phyloP scores from a whole-genome alignment of 2,888 invertebrate species.

The Eulithis prunata region DNA sequence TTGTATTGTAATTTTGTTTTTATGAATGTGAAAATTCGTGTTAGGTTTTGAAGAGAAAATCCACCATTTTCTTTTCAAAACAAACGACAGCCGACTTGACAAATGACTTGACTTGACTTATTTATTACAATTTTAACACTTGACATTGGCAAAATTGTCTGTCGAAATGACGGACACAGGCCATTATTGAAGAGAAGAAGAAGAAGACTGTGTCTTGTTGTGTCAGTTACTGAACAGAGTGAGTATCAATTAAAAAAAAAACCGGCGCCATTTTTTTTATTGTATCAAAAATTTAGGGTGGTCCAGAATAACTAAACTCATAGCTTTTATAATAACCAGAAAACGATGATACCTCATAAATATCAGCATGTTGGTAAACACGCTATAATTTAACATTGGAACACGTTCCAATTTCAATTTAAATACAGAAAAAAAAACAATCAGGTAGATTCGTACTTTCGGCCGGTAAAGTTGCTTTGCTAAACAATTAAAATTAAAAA shows the following conservation, averaged over 20 bases:
- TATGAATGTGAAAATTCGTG: no score
- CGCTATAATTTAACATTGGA: slow-evolving; percentile 21
- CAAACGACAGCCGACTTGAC: no score
- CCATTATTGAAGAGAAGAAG: no score
- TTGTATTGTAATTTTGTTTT: no score
- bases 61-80: no score
- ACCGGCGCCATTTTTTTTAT: not conserved
- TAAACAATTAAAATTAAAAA: slow-evolving; percentile 55
- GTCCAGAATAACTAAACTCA: slow-evolving; percentile 2
- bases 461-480: slow-evolving; percentile 46
- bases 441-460: slow-evolving; percentile 34
- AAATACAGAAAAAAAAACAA: slow-evolving; percentile 45
- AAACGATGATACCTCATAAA: not conserved
- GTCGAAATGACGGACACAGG: no score
- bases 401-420: slow-evolving; percentile 42
- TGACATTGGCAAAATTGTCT: no score
- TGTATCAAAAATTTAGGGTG: not conserved
- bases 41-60: no score
- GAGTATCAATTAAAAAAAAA: not conserved
- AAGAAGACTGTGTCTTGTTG: no score
- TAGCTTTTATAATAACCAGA: not conserved
- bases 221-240: no score
- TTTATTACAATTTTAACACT: no score
- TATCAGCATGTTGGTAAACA: slow-evolving; percentile 3
- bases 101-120: no score